Conservation (phyloP, 1,140 invertebrate species). For the Aphelenchoides avenae region DNA sequence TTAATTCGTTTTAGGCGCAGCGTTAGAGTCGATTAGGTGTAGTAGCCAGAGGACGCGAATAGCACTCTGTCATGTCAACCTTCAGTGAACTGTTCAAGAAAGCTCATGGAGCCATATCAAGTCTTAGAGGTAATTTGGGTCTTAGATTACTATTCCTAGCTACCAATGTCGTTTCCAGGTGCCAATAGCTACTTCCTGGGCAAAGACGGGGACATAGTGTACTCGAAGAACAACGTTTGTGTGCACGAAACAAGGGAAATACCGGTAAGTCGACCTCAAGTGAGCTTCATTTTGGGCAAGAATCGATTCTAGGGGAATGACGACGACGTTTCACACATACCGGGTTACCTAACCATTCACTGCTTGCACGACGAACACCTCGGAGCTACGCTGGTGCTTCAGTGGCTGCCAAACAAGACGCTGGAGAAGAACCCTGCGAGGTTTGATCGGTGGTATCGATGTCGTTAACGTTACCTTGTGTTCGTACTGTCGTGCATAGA, state of each 20-base stretch:
- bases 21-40: too few species aligned
- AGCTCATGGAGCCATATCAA: conserved; percentile 52
- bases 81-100: conserved; percentile 56
- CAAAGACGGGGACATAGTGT: conserved; percentile 56
- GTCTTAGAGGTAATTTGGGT: conserved; percentile 42
- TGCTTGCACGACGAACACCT: conserved; percentile 66
- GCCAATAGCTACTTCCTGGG: conserved; percentile 49
- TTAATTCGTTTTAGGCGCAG: too few species aligned
- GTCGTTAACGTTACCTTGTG: conserved; percentile 10
- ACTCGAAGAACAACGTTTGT: conserved; percentile 80
- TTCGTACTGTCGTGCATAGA: conserved; percentile 1
- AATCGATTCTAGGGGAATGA: conserved; percentile 65
- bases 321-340: conserved; percentile 75
- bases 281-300: not conserved
- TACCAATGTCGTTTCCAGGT: conserved; percentile 31
- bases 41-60: too few species aligned
- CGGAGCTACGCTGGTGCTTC: conserved; percentile 76
- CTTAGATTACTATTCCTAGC: conserved; percentile 16
- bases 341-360: conserved; percentile 81
- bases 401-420: conserved; percentile 86
- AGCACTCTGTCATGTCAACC: too few species aligned
- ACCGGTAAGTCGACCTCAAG: conserved; percentile 57
- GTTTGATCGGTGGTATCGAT: conserved; percentile 18
- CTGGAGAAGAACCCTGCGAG: conserved; percentile 78
- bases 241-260: conserved; percentile 81